Base-by-base conservation (phyloP, 2,888 invertebrate genomes). In the Hydriomena furcata region DNA sequence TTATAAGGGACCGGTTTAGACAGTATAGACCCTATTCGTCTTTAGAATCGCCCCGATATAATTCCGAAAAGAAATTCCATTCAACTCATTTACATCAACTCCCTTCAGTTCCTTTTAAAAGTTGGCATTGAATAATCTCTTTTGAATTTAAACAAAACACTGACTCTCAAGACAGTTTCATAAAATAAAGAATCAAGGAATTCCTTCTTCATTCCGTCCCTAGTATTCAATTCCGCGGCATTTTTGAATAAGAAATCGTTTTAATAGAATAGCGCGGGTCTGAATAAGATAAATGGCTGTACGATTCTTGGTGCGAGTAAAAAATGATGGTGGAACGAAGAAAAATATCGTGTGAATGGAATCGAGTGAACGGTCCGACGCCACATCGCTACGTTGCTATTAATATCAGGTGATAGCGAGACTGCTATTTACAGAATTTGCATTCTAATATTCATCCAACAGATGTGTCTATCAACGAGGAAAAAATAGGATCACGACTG, bases 241-340 rank as follows among this genome's bases (percentile, higher is more conserved):
- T 76, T 80, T 80, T 77, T 81, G 77, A 82, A 81, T 78, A 67
- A 69, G 68, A 67, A 79, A 74, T 73, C 77, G 71, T 72, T 81
- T 76, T 79, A 79, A 79, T 75, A 76, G 74, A 81, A 79, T 76
- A 53, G 56, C 55, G 38, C 40, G 47, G 49, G 38, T 57, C 59
- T 72, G 74, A 73, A 71, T 70, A 74, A 75, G 74, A 74, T 75
- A 63, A 75, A 74, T 72, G 71, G 65, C 45, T 46, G 65, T 55
- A 27, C 58, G 69, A 73, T 69, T 67, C 72, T 70, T 65, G 68
- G 69, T 68, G 56, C 63, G 61, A 65, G 62, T 71, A 68, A 74
- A 73, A 72, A 75, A 72, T 66, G 63, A 62, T 61, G 60, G 63
- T 58, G 52, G 56, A 62, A 49, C 48, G 61, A 11, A 52, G 65